Evolutionary conservation across 2,113 vertebrate genomes (phyloP), one percentile per base, ranked within the genome.

Genomic region (Rhabdomys dilectus): DNA sequence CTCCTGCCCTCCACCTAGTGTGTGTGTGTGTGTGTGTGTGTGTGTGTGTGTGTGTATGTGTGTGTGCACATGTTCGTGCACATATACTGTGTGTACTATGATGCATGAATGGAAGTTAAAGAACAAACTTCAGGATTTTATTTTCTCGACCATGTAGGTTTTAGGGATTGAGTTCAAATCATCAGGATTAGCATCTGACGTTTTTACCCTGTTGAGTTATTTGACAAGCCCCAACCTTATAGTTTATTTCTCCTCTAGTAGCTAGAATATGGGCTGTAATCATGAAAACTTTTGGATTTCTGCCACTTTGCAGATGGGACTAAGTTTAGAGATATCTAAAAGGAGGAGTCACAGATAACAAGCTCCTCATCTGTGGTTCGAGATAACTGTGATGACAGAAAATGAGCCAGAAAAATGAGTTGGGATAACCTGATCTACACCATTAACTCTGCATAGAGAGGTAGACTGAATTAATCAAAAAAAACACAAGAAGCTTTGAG

Each of bases 271-370:
- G 85, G 29, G 0, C 3, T 51, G 5, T 91, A 73, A 22, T 56
- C 36, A 16, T 10, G 39, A 17, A 56, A 58, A 26, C 15, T 36
- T 70, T 11, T 45, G 24, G 3, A 53, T 53, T n/a, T 17, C 22
- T 13, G 5, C 10, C 0, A n/a, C 3, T 58, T 73, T 31, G 3
- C 34, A 72, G 16, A 70, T 78, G 7, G 75, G 1, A 56, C 62
- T 84, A 56, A 56, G 8, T 0, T 81, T 76, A 64, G 4, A 87
- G 26, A 48, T 31, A 4, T 76, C 60, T 22, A 62, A 56, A 82
- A 42, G 12, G 0, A n/a, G 7, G 72, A 77, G 34, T 76, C 0
- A 53, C 7, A 0, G 11, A 2, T n/a, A 68, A 16, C n/a, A 1
- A 87, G 62, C 9, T 73, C 22, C 19, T 21, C 34, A 48, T 3